Conservation (phyloP, 2,888 invertebrate genomes). For the Actias luna region DNA sequence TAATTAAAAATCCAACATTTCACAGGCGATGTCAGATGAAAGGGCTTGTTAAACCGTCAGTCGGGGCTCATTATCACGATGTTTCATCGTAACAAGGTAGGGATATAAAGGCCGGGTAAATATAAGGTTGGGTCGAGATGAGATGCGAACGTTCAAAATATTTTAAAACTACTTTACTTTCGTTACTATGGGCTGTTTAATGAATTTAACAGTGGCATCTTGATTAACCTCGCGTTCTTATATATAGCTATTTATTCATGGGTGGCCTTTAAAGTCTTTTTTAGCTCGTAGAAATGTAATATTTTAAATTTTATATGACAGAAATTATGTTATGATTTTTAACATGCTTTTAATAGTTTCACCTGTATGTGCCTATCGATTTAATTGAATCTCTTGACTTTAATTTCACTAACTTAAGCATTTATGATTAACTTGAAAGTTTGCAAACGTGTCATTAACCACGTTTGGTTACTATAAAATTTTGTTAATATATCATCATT, state of each 20-base stretch:
- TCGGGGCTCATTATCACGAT: slow-evolving; percentile 58
- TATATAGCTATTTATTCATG: neutral
- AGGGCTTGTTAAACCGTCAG: slow-evolving; percentile 63
- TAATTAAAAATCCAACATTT: slow-evolving; percentile 62
- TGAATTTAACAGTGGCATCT: slow-evolving; percentile 13
- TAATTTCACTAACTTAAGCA: too few relatives aligned
- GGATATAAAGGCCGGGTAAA: slow-evolving; percentile 36
- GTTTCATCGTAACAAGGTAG: slow-evolving; percentile 59
- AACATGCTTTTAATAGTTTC: too few relatives aligned
- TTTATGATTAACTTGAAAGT: too few relatives aligned
- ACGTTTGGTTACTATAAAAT: too few relatives aligned
- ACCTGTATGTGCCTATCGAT: too few relatives aligned
- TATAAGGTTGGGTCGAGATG: slow-evolving; percentile 25
- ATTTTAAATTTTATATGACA: too few relatives aligned
- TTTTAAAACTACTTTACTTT: slow-evolving; percentile 11
- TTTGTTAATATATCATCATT: too few relatives aligned
- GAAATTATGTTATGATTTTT: too few relatives aligned
- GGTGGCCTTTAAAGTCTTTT: neutral
- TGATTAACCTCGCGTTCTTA: neutral
- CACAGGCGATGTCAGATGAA: slow-evolving; percentile 55
- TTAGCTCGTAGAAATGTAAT: neutral
- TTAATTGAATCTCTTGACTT: too few relatives aligned
- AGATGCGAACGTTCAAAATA: slow-evolving; percentile 18
- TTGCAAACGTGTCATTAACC: too few relatives aligned
- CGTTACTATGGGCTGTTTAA: slow-evolving; percentile 17